phyloP scores from a whole-genome alignment of 2,888 invertebrate genomes.

The Nemotelus nigrinus region DNA sequence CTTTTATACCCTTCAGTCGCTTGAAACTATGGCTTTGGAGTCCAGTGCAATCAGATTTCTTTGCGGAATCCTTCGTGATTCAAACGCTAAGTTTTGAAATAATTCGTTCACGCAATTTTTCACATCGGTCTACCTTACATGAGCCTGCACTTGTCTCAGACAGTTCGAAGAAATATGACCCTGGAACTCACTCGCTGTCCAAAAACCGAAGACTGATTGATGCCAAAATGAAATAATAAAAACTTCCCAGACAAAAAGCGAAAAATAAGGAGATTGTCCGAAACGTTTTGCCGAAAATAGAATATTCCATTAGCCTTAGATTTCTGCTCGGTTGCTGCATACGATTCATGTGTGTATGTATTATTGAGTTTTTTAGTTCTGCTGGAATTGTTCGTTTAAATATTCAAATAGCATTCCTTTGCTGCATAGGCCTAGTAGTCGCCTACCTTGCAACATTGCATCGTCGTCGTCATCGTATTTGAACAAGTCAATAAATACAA shows the following conservation, averaged over 20 bases:
- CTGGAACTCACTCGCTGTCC: too few relatives aligned
- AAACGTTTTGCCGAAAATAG: background rate
- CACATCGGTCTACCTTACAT: too few relatives aligned
- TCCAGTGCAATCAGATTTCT: too few relatives aligned
- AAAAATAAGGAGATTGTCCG: background rate
- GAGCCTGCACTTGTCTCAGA: too few relatives aligned
- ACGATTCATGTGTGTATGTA: background rate
- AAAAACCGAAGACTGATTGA: background rate
- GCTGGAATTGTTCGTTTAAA: slow-evolving; percentile 31
- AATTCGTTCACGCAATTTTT: too few relatives aligned
- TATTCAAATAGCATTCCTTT: slow-evolving; percentile 20
- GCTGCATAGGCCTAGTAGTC: background rate
- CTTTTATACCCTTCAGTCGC: too few relatives aligned
- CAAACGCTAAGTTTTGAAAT: too few relatives aligned
- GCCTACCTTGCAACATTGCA: slow-evolving; percentile 24
- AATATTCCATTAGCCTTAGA: background rate
- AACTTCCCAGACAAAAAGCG: background rate
- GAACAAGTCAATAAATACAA: slow-evolving; percentile 41
- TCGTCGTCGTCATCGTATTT: slow-evolving; percentile 37
- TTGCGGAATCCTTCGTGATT: too few relatives aligned
- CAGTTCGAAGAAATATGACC: too few relatives aligned
- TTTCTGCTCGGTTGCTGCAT: background rate
- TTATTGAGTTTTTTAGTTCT: slow-evolving; percentile 26
- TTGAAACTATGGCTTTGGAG: too few relatives aligned
- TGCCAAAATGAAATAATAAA: background rate